Percentiles rank a stretch among this genome's conserved stretches.
Conservation (phyloP, 2,888 invertebrate genomes). For the Cheilosia urbana region DNA sequence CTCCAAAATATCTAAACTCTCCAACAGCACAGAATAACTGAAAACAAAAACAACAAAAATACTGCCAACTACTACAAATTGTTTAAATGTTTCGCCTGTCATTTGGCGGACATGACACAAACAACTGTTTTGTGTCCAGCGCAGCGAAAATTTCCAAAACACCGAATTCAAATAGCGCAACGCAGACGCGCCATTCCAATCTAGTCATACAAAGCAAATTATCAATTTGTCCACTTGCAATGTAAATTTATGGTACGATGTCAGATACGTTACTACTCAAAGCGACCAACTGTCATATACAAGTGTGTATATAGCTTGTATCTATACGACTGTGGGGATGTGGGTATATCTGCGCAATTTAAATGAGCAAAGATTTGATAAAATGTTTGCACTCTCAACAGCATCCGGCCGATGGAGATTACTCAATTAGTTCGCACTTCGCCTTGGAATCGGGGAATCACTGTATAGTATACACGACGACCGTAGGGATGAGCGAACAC, state of each 20-base stretch:
- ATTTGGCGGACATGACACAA: conserved; percentile 49
- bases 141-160: conserved; percentile 37
- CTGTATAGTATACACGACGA: background rate
- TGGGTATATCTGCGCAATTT: conserved; percentile 56
- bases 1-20: conserved; percentile 9
- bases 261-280: background rate
- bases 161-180: conserved; percentile 8
- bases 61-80: conserved; percentile 55
- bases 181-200: conserved; percentile 15
- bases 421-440: conserved; percentile 71
- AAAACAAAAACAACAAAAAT: conserved; percentile 20
- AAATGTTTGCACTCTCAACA: conserved; percentile 67
- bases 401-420: conserved; percentile 60
- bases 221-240: conserved; percentile 54
- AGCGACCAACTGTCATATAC: background rate
- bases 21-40: conserved; percentile 6
- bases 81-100: conserved; percentile 57
- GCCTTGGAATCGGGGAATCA: conserved; percentile 25
- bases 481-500: conserved; percentile 12
- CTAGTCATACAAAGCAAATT: conserved; percentile 41
- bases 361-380: conserved; percentile 62
- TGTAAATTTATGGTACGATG: conserved; percentile 25
- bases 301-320: background rate
- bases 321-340: background rate
- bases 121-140: conserved; percentile 54